phyloP scores from a whole-genome alignment of 2,888 invertebrate species.

The Leptinotarsa haldemani region DNA sequence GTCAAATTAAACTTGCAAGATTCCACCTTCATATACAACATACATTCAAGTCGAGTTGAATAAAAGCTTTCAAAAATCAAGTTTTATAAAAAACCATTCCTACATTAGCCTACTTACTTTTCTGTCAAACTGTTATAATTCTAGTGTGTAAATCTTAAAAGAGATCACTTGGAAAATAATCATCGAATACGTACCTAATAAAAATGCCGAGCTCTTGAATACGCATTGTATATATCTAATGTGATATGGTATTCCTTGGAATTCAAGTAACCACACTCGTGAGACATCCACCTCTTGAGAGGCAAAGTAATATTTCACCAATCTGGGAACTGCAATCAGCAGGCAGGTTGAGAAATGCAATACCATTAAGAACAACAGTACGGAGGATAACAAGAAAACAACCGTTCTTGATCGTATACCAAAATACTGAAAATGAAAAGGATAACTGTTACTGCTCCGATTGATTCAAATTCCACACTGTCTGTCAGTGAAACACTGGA shows the following conservation, averaged over 20 bases:
- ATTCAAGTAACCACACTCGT: not conserved
- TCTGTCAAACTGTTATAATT: too few species aligned
- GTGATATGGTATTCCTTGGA: not conserved
- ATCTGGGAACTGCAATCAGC: conserved; percentile 13
- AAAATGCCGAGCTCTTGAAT: conserved; percentile 25
- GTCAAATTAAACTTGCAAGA: too few species aligned
- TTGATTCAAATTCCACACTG: too few species aligned
- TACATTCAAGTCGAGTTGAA: too few species aligned
- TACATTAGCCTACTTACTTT: too few species aligned
- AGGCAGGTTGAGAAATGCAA: conserved; percentile 24
- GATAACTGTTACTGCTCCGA: too few species aligned
- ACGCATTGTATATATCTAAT: not conserved
- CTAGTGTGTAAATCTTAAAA: too few species aligned
- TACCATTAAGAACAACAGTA: conserved; percentile 1
- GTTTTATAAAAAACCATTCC: too few species aligned
- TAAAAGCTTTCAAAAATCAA: too few species aligned
- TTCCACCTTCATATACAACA: too few species aligned
- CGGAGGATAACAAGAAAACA: conserved; percentile 14
- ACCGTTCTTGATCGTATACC: conserved; percentile 10
- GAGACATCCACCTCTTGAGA: not conserved
- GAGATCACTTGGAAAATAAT: too few species aligned
- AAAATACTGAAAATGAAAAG: conserved; percentile 20
- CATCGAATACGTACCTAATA: conserved; percentile 23
- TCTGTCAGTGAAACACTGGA: too few species aligned
- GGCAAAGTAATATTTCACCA: conserved; percentile 19